Evolutionary conservation across 2,113 vertebrate genomes (phyloP), one percentile per base, ranked within the genome.

Genomic region (Casuarius casuarius): DNA sequence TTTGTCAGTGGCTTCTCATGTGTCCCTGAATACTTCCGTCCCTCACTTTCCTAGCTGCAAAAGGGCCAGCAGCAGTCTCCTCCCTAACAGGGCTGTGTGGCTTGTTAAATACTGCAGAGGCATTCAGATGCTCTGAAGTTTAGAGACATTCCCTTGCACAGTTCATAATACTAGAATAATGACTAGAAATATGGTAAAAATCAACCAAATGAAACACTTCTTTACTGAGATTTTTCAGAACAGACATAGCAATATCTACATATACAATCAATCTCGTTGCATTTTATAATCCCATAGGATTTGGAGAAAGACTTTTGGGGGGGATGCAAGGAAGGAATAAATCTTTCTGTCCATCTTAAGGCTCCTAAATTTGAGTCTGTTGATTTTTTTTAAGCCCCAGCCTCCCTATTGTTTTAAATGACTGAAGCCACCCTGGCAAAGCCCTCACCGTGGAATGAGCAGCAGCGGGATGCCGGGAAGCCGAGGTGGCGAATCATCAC

Each of bases 151-250:
- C 76, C 59, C 72, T 77, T 63, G 70, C 44, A 44, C 33, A 35
- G 40, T 42, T 59, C 26, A 70, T 74, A 40, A 33, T 31, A 35
- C 22, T 54, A 31, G 58, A 65, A 65, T 31, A 91, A 71, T 54
- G 35, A 67, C 46, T 62, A 56, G 48, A 76, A 91, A 91, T 21
- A 25, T 10, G 11, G n/a, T 20, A 48, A 74, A 87, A 94, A 35
- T 8, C 40, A 84, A 11, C 13, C 2, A 1, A 74, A 79, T 0
- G 0, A 49, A 93, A 72, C 71, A 15, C 7, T 65, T 42, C 5
- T 56, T 49, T n/a, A 8, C 66, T 51, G 74, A 56, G 49, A 18
- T 68, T 78, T 59, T 72, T 51, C 48, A 71, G 46, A 78, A 81
- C 35, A 85, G 46, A 49, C 7, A 29, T 61, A 93, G 26, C 58